Evolutionary conservation across 2,888 invertebrate species (phyloP), one percentile per base, ranked within the genome.

Genomic region (Cancer borealis): DNA sequence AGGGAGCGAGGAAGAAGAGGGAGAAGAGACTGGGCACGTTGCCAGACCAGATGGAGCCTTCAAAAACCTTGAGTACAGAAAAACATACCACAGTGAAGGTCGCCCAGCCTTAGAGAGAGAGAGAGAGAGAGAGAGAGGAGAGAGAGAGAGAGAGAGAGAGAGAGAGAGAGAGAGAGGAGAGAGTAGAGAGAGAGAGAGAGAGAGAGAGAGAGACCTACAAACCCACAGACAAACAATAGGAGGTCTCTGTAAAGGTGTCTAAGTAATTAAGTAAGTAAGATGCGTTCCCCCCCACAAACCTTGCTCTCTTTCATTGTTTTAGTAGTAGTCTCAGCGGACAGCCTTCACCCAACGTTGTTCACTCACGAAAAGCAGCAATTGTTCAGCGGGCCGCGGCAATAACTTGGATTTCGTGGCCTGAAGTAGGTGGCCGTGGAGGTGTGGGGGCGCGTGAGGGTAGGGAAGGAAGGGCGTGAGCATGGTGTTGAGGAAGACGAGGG

Each of bases 401-500:
- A 79, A 79, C 30, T 79, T 79, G 79, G 30, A 30, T 30, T 26
- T 30, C 79, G 79, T 79, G 79, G 79, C 79, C 12, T 79, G 79
- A 79, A 79, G 79, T 79, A 26, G 79, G 79, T 30, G 79, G 79
- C 79, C 79, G 79, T 79, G 79, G 79, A 79, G 79, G 79, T 26
- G 79, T 30, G 30, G 79, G 79, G 79, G 30, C 54, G 66, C 66
- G n/a, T n/a, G 66, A 66, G 66, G 21, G 30, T 30, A 14, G 30
- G 26, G 79, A 30, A 30, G 79, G 30, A 30, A 30, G 6, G 79
- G 79, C n/a, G 54, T 14, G 54, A n/a, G n/a, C n/a, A n/a, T n/a
- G n/a, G n/a, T n/a, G n/a, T n/a, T 54, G 54, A 54, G 73, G 4
- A n/a, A n/a, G 73, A n/a, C 21, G 73, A 6, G 14, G 26, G 26